These are phyloP conservation scores for Uloborus diversus DNA, from an alignment of 1,140 invertebrate genomes.

Conservation along the genomic window DNA sequence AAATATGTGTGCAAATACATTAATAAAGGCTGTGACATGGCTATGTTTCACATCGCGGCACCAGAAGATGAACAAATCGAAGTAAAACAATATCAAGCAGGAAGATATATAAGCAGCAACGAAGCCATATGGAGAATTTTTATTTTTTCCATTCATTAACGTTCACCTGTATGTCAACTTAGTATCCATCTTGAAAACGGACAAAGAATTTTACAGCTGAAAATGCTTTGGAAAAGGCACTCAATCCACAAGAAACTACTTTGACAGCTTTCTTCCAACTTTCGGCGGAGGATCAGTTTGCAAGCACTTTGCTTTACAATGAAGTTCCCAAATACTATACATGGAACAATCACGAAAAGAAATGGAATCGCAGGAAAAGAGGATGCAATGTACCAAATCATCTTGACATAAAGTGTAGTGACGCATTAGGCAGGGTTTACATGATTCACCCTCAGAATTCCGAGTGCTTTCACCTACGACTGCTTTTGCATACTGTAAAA, in stretches of 20 bases:
- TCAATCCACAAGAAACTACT: no score
- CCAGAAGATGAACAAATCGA: not conserved
- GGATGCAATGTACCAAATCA: constrained; percentile 61
- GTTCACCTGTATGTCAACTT: constrained; percentile 56
- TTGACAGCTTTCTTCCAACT: no score
- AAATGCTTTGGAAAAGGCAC: constrained; percentile 8
- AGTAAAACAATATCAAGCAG: constrained; percentile 7
- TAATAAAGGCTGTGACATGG: no score
- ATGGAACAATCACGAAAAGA: no score
- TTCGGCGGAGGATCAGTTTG: no score
- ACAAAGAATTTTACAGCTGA: constrained; percentile 50
- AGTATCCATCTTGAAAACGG: constrained; percentile 61
- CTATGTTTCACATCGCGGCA: no score
- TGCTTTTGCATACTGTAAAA: constrained; percentile 61
- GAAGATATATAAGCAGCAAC: constrained; percentile 53
- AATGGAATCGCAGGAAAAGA: no score
- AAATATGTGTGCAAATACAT: no score
- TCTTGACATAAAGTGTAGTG: constrained; percentile 56
- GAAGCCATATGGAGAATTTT: constrained; percentile 61
- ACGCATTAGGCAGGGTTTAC: constrained; percentile 62
- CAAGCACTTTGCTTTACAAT: no score
- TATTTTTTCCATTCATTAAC: constrained; percentile 54
- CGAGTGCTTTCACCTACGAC: constrained; percentile 61
- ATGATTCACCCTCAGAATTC: constrained; percentile 63
- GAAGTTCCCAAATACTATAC: no score